A percentile compares a stretch with the other conserved stretches of the same genome.
These are phyloP conservation scores for Aphodius sticticus DNA, from an alignment of 2,888 invertebrate genomes.

Conservation along the genomic window DNA sequence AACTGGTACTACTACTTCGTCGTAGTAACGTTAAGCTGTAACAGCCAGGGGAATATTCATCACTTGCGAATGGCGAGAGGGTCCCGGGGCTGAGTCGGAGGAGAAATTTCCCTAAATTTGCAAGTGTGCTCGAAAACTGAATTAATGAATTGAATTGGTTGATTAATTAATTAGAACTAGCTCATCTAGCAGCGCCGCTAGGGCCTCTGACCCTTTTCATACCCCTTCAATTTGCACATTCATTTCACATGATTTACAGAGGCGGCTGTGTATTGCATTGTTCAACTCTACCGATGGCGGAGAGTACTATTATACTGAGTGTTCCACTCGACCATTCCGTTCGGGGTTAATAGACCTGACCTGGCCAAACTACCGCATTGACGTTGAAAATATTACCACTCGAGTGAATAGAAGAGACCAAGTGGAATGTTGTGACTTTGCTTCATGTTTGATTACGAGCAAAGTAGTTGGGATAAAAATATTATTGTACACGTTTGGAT, in stretches of 20 bases:
- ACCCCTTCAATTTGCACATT: constrained; percentile 54
- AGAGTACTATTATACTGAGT: constrained; percentile 37
- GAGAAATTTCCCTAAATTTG: constrained; percentile 54
- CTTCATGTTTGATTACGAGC: no score
- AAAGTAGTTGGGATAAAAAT: no score
- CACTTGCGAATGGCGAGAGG: constrained; percentile 15
- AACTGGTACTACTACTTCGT: no score
- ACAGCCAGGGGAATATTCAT: constrained; percentile 6
- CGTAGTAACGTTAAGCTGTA: not conserved
- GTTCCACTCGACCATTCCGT: constrained; percentile 31
- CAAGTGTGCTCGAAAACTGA: constrained; percentile 58
- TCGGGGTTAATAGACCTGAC: constrained; percentile 13
- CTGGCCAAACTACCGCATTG: not conserved
- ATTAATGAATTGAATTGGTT: constrained; percentile 67
- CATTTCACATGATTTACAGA: constrained; percentile 42
- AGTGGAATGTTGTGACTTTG: no score
- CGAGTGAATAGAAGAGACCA: no score
- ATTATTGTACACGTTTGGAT: no score
- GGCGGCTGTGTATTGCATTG: constrained; percentile 37
- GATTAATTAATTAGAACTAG: constrained; percentile 70
- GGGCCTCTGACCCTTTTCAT: constrained; percentile 52
- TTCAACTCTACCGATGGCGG: constrained; percentile 12
- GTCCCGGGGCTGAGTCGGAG: not conserved
- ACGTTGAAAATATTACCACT: no score
- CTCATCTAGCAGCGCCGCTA: constrained; percentile 52